Percentiles rank a stretch among this genome's conserved stretches.
These are phyloP conservation scores for Mico argentatus DNA, from an alignment of 2,797 vertebrate genomes.

Conservation along the genomic window DNA sequence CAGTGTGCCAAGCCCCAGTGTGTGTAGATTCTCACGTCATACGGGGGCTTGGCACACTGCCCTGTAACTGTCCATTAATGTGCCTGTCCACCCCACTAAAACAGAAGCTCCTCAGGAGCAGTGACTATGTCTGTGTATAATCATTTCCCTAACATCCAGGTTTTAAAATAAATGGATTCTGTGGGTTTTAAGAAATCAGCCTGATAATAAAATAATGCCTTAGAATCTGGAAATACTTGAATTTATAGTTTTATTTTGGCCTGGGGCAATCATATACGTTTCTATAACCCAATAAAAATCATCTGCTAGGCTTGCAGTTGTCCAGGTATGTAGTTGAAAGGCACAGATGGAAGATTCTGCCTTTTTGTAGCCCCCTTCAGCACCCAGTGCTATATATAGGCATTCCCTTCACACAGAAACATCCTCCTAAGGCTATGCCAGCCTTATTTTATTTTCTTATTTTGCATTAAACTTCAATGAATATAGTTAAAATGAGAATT, in stretches of 20 bases:
- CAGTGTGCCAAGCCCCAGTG: too few relatives aligned
- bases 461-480: neutral
- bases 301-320: neutral
- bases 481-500: neutral
- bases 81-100: neutral
- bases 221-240: neutral
- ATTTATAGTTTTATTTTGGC: neutral
- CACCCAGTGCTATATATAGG: neutral
- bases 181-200: neutral
- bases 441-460: neutral
- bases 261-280: neutral
- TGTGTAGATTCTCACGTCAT: too few relatives aligned
- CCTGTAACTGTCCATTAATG: fast-evolving
- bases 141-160: neutral
- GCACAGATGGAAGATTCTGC: too few relatives aligned
- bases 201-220: neutral
- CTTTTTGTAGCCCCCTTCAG: neutral
- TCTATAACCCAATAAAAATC: neutral
- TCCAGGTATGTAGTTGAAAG: neutral
- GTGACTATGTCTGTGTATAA: neutral
- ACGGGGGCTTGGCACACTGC: fast-evolving
- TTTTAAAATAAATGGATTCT: neutral
- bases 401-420: neutral
- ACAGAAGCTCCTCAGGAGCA: neutral
- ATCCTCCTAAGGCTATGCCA: neutral